Base-by-base conservation (phyloP, 35 echinoderm and acorn worm species). In the Anneissia japonica region DNA sequence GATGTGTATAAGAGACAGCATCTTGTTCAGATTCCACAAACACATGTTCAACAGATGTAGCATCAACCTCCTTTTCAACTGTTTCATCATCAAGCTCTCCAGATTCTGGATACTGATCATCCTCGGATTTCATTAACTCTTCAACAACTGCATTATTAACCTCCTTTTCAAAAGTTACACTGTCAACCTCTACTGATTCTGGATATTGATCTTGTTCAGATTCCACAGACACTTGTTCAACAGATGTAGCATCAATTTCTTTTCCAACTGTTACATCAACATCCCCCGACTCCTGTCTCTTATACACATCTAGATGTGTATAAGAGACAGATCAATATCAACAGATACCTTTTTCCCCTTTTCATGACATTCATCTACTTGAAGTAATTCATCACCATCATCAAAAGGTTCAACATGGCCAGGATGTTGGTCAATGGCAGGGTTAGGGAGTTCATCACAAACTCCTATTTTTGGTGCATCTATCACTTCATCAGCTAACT, bases 401-500 rank as follows among this genome's bases (percentile, higher is more conserved):
- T 79, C 76, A 35, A 39, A 3, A 14, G 76, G 1, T 36, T 36
- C 10, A 39, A 79, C 76, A 31, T 32, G 4, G 1, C 32, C 76
- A 1, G 76, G 76, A 12, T 64, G 1, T 64, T 79, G 33, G 12
- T 79, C n/a, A 32, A 26, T 29, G 9, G 41, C 80, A 82, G 31
- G 35, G 13, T 32, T 41, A 11, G 36, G 56, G 32, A 38, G 45
- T 34, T 84, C 82, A 30, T 32, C 82, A 55, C 36, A 41, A 30
- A 84, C 34, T 1, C 0, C 82, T 33, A 30, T 34, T 12, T 37
- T 55, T 43, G 43, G 82, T 35, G 41, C 45, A 32, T 56, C 41
- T 84, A 46, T 37, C 40, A 40, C 64, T 75, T 39, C 86, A 34
- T 81, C 79, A 43, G 38, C 79, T 45, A 31, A 74, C 73, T 78